Evolutionary conservation across 2,797 vertebrate species (phyloP).

Genomic region (Anas georgica): DNA sequence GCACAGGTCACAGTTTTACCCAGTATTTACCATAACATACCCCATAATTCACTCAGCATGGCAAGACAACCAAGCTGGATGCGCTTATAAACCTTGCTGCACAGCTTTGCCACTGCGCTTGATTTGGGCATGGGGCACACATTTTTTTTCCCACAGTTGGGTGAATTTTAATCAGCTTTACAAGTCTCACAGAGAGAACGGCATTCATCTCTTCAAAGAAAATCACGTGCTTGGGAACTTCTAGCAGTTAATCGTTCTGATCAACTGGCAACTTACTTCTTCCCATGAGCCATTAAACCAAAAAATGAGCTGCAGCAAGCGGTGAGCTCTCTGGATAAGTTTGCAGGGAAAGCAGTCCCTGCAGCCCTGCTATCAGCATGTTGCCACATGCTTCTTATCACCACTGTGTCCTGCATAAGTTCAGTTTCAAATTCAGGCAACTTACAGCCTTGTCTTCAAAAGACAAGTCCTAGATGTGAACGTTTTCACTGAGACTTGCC

Average conservation of each 20-base stretch:
- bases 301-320: background rate
- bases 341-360: background rate
- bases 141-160: background rate
- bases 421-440: background rate
- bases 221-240: background rate
- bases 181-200: background rate
- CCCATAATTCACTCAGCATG: background rate
- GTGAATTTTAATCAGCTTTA: background rate
- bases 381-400: background rate
- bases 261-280: background rate
- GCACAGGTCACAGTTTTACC: background rate
- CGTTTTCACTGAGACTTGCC: background rate
- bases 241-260: background rate
- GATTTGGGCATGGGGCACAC: fast-evolving
- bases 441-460: background rate
- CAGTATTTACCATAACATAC: background rate
- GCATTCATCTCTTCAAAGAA: background rate
- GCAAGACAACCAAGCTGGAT: background rate
- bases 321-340: background rate
- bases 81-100: background rate
- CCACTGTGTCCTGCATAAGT: background rate
- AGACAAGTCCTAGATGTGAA: background rate
- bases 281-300: background rate
- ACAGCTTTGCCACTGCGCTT: background rate
- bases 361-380: background rate